phyloP scores from a whole-genome alignment of 2,888 invertebrate genomes.

The Philaethria dido region DNA sequence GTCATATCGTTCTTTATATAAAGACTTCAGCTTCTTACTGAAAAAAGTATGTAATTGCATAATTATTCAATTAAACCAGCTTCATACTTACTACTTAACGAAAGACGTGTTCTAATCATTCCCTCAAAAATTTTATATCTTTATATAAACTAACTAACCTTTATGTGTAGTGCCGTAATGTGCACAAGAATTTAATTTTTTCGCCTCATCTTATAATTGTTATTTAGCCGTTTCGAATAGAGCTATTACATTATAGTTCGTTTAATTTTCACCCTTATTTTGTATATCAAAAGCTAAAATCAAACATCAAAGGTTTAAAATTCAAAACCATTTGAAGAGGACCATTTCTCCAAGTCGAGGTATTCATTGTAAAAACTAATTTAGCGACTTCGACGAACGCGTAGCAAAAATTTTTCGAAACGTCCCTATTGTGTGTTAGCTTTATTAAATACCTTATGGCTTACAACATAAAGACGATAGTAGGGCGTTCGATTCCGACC shows the following conservation, averaged over 20 bases:
- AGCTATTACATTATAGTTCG: conserved; percentile 10
- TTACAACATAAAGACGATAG: conserved; percentile 36
- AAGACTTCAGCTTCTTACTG: no score
- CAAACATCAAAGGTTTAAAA: conserved; percentile 19
- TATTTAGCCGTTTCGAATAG: not conserved
- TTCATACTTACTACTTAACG: no score
- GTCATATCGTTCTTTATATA: no score
- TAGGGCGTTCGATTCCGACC: conserved; percentile 24
- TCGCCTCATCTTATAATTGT: not conserved
- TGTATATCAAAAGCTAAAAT: conserved; percentile 1
- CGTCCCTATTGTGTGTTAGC: conserved; percentile 11
- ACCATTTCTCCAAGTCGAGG: conserved; percentile 39
- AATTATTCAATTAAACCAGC: no score
- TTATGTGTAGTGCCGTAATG: conserved; percentile 2
- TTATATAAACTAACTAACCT: not conserved
- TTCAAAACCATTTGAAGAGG: conserved; percentile 28
- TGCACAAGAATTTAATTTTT: not conserved
- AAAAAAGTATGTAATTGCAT: no score
- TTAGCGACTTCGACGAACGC: conserved; percentile 40
- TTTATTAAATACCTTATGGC: conserved; percentile 30
- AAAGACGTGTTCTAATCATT: no score
- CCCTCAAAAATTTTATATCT: no score
- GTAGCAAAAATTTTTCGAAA: conserved; percentile 32
- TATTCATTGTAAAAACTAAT: conserved; percentile 48
- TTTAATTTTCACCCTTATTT: conserved; percentile 7